These are phyloP conservation scores for Archegozetes longisetosus DNA, from an alignment of 1,140 invertebrate species.

Conservation along the genomic window DNA sequence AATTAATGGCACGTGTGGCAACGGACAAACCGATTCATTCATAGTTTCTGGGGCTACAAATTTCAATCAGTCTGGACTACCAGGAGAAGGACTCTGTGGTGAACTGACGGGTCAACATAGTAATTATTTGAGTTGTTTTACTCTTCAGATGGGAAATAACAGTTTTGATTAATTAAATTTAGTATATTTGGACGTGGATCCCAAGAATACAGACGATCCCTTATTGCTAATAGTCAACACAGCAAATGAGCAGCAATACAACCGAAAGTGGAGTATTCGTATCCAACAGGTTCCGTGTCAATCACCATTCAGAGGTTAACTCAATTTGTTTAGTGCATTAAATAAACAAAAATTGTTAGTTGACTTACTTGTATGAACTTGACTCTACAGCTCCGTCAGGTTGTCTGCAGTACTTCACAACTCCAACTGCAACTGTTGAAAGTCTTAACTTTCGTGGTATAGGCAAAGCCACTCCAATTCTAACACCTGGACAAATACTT, in stretches of 20 bases:
- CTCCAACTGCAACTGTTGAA: slow-evolving; percentile 41
- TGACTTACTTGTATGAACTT: neutral
- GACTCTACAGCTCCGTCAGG: slow-evolving; percentile 43
- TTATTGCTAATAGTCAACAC: slow-evolving; percentile 17
- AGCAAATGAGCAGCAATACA: slow-evolving; percentile 18
- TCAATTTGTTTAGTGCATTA: neutral
- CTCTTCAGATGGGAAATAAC: neutral
- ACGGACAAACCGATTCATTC: slow-evolving; percentile 17
- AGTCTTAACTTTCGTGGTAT: slow-evolving; percentile 42
- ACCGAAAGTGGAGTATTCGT: slow-evolving; percentile 17
- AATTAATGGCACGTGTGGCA: slow-evolving; percentile 16
- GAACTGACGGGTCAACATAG: slow-evolving; percentile 19
- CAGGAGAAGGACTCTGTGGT: slow-evolving; percentile 14
- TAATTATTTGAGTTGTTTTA: neutral
- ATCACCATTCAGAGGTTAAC: slow-evolving; percentile 14
- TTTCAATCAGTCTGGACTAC: slow-evolving; percentile 18
- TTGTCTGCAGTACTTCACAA: slow-evolving; percentile 58
- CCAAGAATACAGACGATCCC: slow-evolving; percentile 13
- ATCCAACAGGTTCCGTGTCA: slow-evolving; percentile 19
- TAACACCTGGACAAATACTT: neutral
- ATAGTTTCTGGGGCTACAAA: slow-evolving; percentile 16
- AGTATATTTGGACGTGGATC: slow-evolving; percentile 19
- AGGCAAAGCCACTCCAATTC: slow-evolving; percentile 1
- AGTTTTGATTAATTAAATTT: neutral
- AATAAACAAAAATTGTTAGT: neutral